phyloP scores from a whole-genome alignment of 2,113 vertebrate species.

The Cathartes aura region DNA sequence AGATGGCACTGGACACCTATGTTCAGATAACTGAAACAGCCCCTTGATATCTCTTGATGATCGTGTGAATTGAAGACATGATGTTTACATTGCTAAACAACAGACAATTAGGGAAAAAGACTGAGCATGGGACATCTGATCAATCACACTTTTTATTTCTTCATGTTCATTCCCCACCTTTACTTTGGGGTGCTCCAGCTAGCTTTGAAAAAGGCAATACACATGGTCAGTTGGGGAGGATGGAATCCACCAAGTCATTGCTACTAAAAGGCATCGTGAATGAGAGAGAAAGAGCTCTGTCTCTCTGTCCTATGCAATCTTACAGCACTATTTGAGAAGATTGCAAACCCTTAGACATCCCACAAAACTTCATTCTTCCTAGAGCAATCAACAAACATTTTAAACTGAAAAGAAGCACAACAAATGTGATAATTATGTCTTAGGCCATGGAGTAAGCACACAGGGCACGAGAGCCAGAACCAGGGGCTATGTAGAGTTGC shows the following conservation, averaged over 20 bases:
- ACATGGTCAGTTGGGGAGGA: neutral
- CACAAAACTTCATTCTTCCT: neutral
- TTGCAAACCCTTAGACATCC: neutral
- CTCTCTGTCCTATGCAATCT: neutral
- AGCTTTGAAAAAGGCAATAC: neutral
- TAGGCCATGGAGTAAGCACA: neutral
- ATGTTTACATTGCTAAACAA: neutral
- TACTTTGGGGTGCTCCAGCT: neutral
- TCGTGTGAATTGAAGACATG: neutral
- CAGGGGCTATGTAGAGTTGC: neutral
- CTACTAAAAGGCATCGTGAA: neutral
- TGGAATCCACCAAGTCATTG: neutral
- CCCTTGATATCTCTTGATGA: neutral
- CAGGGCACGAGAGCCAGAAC: neutral
- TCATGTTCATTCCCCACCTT: neutral
- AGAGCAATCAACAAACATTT: neutral
- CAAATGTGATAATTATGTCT: neutral
- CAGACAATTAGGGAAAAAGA: neutral
- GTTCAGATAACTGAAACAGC: neutral
- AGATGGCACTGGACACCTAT: neutral
- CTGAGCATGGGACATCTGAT: neutral
- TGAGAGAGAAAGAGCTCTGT: neutral
- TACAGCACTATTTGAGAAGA: neutral
- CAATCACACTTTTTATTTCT: neutral
- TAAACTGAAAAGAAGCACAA: neutral